Evolutionary conservation across 2,113 vertebrate species (phyloP), one percentile per base, ranked within the genome.

Genomic region (Alouatta palliata): DNA sequence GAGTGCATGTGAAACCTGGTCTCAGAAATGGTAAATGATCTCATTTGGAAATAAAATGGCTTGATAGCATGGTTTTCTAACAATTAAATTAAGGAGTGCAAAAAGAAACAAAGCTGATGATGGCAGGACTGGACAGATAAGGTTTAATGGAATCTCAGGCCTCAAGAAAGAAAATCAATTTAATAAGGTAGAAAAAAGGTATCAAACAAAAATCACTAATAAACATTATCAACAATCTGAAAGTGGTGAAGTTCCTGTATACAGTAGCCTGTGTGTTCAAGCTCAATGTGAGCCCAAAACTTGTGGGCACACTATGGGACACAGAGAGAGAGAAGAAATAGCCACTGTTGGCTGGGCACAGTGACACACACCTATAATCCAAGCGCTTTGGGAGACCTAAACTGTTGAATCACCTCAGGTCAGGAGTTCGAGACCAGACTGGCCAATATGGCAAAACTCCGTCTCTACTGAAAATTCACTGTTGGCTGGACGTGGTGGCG

Each of bases 21-120:
- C 75, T 97, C 21, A 68, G 66, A 97, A 52, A 87, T 37, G 54
- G 45, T 19, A 79, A 96, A 30, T 94, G 93, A 73, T 66, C 82
- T 97, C 96, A 52, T 88, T 95, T 95, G 91, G 56, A 83, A 98
- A 94, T 82, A 82, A 54, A 45, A 87, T 56, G 25, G 43, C 43
- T 84, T 77, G 45, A 88, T 43, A 64, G 66, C 58, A 86, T 76
- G 12, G 79, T 70, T 88, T 89, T 64, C 87, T 83, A 87, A 86
- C 87, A 89, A 97, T 90, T 94, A 87, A 96, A 95, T 96, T 66
- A 92, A 77, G 56, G 23, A 27, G 68, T 76, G 9, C 19, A 25
- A 80, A 92, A 58, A 93, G 40, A 94, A 92, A 93, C 47, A 45
- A 45, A n/a, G 45, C 19, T 68, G 45, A 90, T 68, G 32, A 71